These are phyloP conservation scores for Asarcornis scutulata DNA, from an alignment of 2,113 vertebrate genomes.

Conservation along the genomic window DNA sequence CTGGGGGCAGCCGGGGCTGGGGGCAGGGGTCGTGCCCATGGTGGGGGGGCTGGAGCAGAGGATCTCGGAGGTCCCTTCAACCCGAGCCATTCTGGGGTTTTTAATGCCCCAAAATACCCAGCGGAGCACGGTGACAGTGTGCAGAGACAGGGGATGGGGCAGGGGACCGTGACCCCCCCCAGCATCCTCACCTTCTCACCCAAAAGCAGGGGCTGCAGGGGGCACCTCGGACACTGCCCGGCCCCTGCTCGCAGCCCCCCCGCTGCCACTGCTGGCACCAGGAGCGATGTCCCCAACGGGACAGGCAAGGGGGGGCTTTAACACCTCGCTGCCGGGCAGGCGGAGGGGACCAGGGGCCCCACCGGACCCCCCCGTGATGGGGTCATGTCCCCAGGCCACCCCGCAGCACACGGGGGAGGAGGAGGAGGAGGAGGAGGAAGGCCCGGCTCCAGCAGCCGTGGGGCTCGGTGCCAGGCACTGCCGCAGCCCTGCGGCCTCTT, in stretches of 20 bases:
- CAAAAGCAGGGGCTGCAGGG: too few relatives aligned
- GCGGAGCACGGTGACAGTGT: neutral
- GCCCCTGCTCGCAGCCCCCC: too few relatives aligned
- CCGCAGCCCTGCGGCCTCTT: neutral
- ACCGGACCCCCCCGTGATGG: neutral
- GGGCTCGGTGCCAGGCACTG: neutral
- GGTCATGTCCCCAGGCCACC: neutral
- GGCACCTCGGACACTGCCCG: too few relatives aligned
- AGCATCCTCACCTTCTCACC: neutral
- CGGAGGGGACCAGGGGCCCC: too few relatives aligned
- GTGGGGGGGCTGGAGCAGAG: too few relatives aligned
- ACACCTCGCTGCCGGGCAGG: neutral
- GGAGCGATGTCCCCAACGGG: neutral
- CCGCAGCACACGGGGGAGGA: fast-evolving
- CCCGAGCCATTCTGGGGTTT: neutral
- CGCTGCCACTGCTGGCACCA: neutral
- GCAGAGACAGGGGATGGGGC: too few relatives aligned
- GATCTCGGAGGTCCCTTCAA: too few relatives aligned
- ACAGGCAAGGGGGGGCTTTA: neutral
- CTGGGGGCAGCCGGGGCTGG: too few relatives aligned
- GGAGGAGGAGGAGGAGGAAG: neutral
- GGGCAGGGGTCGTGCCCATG: too few relatives aligned
- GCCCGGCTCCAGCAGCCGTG: neutral
- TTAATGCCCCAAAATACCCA: neutral
- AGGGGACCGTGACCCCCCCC: too few relatives aligned